These are phyloP conservation scores for Spilogale gracilis DNA, from an alignment of 2,113 vertebrate genomes.

Conservation along the genomic window DNA sequence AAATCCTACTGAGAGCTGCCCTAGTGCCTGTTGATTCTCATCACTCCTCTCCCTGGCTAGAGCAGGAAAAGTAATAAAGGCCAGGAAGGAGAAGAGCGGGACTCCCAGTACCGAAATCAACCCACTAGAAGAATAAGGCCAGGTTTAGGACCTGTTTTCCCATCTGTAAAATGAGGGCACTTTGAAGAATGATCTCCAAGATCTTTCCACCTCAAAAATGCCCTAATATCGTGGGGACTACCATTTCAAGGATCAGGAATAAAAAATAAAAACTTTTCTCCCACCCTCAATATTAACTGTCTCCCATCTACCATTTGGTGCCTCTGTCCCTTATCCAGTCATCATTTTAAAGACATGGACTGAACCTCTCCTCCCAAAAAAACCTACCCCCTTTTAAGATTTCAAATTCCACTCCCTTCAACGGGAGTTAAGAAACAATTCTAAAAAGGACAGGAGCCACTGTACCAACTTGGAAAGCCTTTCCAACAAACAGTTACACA, in stretches of 20 bases:
- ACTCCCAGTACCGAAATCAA: not conserved
- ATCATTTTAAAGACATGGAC: not conserved
- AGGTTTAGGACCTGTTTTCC: not conserved
- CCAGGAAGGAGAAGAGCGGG: not conserved
- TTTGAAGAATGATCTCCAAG: not conserved
- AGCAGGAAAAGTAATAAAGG: not conserved
- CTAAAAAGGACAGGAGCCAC: not conserved
- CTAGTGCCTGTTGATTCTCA: not conserved
- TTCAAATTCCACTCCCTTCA: not conserved
- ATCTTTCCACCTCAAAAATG: not conserved
- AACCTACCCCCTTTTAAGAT: not conserved
- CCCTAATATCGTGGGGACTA: not conserved
- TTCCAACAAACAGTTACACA: not conserved
- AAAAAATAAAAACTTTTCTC: not conserved
- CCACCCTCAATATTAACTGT: not conserved
- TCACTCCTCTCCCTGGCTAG: not conserved
- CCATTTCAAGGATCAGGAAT: not conserved
- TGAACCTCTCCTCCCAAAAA: not conserved
- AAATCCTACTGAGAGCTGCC: not conserved
- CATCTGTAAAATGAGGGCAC: not conserved
- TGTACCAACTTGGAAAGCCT: not conserved
- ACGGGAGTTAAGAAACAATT: not conserved
- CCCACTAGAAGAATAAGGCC: not conserved
- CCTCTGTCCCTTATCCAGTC: not conserved
- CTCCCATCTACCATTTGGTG: not conserved